These are phyloP conservation scores for Plectus sambesii DNA, from an alignment of 1,140 invertebrate genomes.

Conservation along the genomic window DNA sequence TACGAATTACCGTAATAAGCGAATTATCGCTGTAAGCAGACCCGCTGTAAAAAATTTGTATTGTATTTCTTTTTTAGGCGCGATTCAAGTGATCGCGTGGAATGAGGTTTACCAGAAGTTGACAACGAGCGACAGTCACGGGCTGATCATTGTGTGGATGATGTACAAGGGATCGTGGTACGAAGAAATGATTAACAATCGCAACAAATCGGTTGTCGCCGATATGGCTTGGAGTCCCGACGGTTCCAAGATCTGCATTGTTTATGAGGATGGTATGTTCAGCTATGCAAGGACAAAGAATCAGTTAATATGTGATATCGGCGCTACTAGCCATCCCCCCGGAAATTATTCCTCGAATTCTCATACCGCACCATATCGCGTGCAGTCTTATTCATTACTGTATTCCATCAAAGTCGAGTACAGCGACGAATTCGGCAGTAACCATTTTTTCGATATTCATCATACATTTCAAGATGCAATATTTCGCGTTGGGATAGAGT, in stretches of 20 bases:
- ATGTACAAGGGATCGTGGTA: constrained; percentile 84
- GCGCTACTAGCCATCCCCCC: not conserved
- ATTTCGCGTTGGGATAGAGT: no score
- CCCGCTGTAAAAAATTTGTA: constrained; percentile 4
- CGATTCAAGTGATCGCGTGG: constrained; percentile 73
- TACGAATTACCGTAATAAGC: no score
- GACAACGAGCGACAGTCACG: constrained; percentile 88
- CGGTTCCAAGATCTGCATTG: constrained; percentile 93
- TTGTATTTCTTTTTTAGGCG: constrained; percentile 43
- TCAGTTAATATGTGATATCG: not conserved
- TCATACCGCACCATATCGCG: no score
- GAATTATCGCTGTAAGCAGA: no score
- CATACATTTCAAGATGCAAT: no score
- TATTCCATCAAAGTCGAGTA: no score
- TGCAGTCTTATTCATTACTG: no score
- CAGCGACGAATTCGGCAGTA: not conserved
- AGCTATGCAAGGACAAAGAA: not conserved
- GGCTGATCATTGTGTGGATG: constrained; percentile 98
- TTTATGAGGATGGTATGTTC: constrained; percentile 82
- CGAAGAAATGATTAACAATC: constrained; percentile 99
- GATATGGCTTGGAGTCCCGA: constrained; percentile 92
- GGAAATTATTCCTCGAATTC: not conserved
- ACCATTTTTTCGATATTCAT: constrained; percentile 11
- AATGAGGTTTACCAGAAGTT: constrained; percentile 90
- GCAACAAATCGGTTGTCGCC: constrained; percentile 86